phyloP scores from a whole-genome alignment of 2,797 vertebrate species.

The Pampus argenteus region DNA sequence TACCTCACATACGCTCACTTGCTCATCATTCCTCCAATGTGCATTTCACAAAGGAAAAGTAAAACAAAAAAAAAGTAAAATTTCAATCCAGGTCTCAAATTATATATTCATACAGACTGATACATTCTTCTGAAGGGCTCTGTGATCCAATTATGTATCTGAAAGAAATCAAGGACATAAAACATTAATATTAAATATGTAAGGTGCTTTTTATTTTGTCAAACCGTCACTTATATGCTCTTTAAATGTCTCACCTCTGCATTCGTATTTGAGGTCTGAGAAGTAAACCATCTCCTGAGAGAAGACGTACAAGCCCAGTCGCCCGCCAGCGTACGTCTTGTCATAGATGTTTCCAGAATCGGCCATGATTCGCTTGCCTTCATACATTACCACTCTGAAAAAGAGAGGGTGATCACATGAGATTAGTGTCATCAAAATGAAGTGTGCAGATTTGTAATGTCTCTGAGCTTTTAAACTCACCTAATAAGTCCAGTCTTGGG shows the following conservation, averaged over 20 bases:
- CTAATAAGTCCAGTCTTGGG: constrained; percentile 97
- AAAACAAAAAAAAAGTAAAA: constrained; percentile 85
- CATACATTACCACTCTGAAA: constrained; percentile 96
- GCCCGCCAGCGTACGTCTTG: constrained; percentile 96
- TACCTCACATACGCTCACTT: constrained; percentile 84
- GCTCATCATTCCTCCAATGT: constrained; percentile 84
- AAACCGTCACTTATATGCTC: background rate
- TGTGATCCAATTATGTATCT: constrained; percentile 90
- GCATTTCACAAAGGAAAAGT: constrained; percentile 84
- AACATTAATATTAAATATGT: constrained; percentile 32
- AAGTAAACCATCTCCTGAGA: constrained; percentile 99
- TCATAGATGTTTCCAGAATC: constrained; percentile 97
- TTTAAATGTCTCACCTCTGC: constrained; percentile 89
- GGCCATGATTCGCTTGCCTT: constrained; percentile 99
- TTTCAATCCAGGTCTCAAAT: constrained; percentile 80
- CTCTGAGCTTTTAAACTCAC: constrained; percentile 75
- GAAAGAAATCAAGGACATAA: constrained; percentile 66
- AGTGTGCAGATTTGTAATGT: background rate
- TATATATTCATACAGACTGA: constrained; percentile 78
- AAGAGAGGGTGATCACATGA: constrained; percentile 33
- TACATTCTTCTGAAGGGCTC: constrained; percentile 85
- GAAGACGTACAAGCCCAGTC: constrained; percentile 97
- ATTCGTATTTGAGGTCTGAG: constrained; percentile 99
- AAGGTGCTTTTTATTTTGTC: background rate
- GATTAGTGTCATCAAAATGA: constrained; percentile 1